A percentile compares a stretch with the other conserved stretches of the same genome.
These are phyloP conservation scores for Thamnophis sirtalis DNA, from an alignment of 2,113 vertebrate species.

Conservation along the genomic window DNA sequence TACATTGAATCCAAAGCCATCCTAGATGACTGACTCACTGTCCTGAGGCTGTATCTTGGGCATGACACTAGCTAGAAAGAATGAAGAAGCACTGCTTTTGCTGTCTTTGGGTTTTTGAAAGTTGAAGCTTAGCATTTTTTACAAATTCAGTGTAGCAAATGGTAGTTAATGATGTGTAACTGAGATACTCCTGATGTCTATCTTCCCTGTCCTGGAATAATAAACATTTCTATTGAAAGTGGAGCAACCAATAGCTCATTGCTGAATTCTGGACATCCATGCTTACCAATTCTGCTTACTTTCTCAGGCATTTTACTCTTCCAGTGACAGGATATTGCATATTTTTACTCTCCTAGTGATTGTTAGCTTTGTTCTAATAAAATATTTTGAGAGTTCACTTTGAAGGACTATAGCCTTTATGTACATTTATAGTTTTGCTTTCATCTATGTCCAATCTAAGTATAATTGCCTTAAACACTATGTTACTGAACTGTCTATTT, in stretches of 20 bases:
- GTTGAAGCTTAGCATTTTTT: background rate
- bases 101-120: background rate
- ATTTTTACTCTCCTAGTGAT: constrained; percentile 51
- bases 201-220: background rate
- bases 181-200: background rate
- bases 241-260: too few species aligned
- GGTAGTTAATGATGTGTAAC: background rate
- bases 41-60: background rate
- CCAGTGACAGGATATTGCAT: constrained; percentile 40
- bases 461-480: background rate
- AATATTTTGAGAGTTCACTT: constrained; percentile 48
- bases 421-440: background rate
- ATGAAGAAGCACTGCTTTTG: background rate
- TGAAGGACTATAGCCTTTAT: constrained; percentile 18
- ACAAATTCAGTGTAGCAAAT: background rate
- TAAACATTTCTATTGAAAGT: background rate
- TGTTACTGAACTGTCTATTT: background rate
- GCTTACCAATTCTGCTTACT: background rate
- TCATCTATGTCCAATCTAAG: background rate
- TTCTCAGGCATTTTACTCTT: constrained; percentile 19
- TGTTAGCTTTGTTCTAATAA: constrained; percentile 54
- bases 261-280: background rate
- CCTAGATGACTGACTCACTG: background rate
- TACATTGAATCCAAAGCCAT: constrained; percentile 6
- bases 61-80: background rate